Base-by-base conservation (phyloP, 1,140 invertebrate species). In the Meloidogyne hapla region DNA sequence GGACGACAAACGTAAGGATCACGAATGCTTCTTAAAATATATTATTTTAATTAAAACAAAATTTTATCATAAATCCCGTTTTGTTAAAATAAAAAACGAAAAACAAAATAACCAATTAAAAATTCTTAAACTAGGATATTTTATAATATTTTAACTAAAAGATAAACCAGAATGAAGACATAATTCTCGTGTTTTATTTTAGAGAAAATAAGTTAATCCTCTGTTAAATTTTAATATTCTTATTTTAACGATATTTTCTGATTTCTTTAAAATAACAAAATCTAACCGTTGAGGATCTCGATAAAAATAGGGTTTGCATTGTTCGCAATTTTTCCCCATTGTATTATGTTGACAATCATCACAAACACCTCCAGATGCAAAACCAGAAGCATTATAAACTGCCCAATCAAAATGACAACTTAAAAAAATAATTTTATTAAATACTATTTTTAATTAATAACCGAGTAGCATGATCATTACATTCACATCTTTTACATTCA, bases 321-420 rank as follows among this genome's bases (percentile, higher is more conserved):
- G 92, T 89, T 98, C 94, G 88, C 96, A 98, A 85, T 95, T 94
- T 56, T 92, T 91, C 1, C 94, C 94, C 88, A 93, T 91, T 0
- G 94, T 96, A 75, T 95, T 94, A 86, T 96, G 93, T 84, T 92
- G 89, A 88, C 94, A 96, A 76, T 94, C 92, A 85, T 94, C 93
- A 88, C 94, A 96, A 63, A 95, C 93, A 62, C 94, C 94, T n/a
- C 94, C 94, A 25, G 77, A 79, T 13, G 77, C 67, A 48, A 67
- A 73, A 33, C 84, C 94, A 2, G 93, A 94, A 76, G 91, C 90
- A 82, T 93, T 92, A 83, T 92, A 96, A 15, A 95, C 92, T 1
- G 92, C 91, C 63, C 92, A 89, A 86, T 95, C 93, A 84, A 94
- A 95, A 84, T 95, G 93, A 87, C 94, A 96, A 72, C 91, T 70